Percentiles rank a stretch among this genome's conserved stretches.
Conservation (phyloP, 2,888 invertebrate genomes). For the Chaitophorus viminalis region DNA sequence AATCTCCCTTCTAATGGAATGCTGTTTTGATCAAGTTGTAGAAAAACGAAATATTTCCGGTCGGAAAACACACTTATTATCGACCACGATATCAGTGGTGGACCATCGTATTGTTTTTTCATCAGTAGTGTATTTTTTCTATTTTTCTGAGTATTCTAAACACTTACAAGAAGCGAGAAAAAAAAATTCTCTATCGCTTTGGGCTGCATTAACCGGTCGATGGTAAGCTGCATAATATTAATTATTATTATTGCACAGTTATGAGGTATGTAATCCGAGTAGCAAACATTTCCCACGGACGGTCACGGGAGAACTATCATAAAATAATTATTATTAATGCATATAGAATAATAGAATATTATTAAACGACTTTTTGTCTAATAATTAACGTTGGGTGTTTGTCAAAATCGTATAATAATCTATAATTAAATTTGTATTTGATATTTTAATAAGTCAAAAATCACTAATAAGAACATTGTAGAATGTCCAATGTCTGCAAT, state of each 20-base stretch:
- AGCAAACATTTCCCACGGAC: constrained; percentile 34
- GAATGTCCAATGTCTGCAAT: no score
- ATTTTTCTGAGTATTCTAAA: neutral
- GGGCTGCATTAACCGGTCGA: neutral
- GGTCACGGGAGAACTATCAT: constrained; percentile 46
- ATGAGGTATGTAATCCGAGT: constrained; percentile 2
- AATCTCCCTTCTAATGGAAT: constrained; percentile 51
- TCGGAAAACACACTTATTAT: constrained; percentile 24
- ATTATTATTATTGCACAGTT: constrained; percentile 1
- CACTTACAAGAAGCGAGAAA: neutral
- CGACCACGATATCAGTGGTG: neutral
- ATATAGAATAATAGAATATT: constrained; percentile 7
- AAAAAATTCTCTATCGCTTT: neutral
- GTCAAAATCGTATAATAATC: neutral
- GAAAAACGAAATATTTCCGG: constrained; percentile 37
- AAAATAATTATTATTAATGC: neutral
- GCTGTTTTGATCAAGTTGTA: constrained; percentile 25
- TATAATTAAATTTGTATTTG: neutral
- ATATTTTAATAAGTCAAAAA: neutral
- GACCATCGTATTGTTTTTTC: constrained; percentile 13
- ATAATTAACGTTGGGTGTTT: neutral
- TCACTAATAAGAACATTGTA: neutral
- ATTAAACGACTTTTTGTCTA: neutral
- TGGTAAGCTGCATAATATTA: neutral
- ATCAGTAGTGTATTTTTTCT: neutral